Evolutionary conservation across 2,113 vertebrate genomes (phyloP).

Genomic region (Origma solitaria): DNA sequence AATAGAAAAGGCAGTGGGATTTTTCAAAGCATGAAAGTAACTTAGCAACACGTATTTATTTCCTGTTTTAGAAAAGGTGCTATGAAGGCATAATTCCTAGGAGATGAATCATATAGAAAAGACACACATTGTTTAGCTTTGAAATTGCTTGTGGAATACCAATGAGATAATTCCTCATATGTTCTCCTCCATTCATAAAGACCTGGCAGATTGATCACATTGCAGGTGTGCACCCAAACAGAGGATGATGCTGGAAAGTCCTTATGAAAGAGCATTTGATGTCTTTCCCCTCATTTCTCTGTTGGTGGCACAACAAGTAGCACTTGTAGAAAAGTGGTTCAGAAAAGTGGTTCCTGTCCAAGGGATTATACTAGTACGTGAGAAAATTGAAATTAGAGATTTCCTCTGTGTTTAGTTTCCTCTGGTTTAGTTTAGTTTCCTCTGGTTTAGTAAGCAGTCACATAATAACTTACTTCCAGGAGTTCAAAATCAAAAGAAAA

Average conservation of each 20-base stretch:
- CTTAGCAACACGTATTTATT: conserved; percentile 61
- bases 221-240: neutral
- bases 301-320: neutral
- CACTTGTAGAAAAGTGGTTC: neutral
- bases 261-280: neutral
- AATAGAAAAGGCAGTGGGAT: conserved; percentile 3
- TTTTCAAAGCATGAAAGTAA: conserved; percentile 16
- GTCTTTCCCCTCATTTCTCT: neutral
- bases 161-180: neutral
- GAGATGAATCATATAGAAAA: conserved; percentile 40
- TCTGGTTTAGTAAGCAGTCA: neutral
- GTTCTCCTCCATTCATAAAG: neutral
- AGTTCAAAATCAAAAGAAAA: neutral
- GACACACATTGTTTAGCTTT: neutral
- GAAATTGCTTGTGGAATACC: neutral
- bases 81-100: conserved; percentile 42
- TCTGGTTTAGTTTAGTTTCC: neutral
- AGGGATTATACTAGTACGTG: neutral
- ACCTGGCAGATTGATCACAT: neutral
- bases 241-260: neutral
- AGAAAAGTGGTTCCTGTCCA: neutral
- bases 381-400: neutral
- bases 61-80: conserved; percentile 53
- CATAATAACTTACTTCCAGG: neutral
- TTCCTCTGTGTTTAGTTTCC: neutral